Evolutionary conservation across 2,888 invertebrate species (phyloP), one percentile per base, ranked within the genome.

Genomic region (Mythimna impura): DNA sequence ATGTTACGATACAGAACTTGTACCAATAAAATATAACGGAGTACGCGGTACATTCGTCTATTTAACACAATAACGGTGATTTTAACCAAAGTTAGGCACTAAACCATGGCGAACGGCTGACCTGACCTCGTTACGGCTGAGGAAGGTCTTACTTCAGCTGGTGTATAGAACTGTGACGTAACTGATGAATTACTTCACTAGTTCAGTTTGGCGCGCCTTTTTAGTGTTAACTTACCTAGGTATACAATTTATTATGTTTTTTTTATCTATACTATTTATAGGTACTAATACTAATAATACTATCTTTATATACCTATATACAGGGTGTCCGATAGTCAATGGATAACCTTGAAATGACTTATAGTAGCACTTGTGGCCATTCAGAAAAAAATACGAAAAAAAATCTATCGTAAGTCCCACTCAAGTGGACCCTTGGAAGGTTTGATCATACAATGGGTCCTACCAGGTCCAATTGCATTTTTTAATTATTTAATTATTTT

Each of bases 41-140:
- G 65, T 71, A 75, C 71, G 73, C 52, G 71, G 73, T 83, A 76
- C 69, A 77, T 69, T 52, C 52, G 50, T 50, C 78, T 70, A 73
- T 79, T 76, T 84, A 66, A 75, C 70, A 76, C 61, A 61, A 67
- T 85, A 83, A 83, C 80, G 84, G 76, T 73, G 79, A 77, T 82
- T 85, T 85, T 68, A 84, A 80, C 78, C 77, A 77, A 86, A 83
- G 73, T 87, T 86, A 79, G 88, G 83, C 80, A 82, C 86, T 87
- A 87, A 86, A 86, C 52, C 80, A 85, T 83, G 81, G 83, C 71
- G 84, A 86, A 86, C 86, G 81, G 73, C 67, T 89, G 92, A 88
- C 92, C 91, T 92, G 92, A 91, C 92, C 92, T 86, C 89, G 76
- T 90, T 92, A 82, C 80, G 86, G 83, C 86, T 65, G 69, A 76